A percentile compares a stretch with the other conserved stretches of the same genome.
phyloP scores from a whole-genome alignment of 2,888 invertebrate species.

The Andrena camellia region DNA sequence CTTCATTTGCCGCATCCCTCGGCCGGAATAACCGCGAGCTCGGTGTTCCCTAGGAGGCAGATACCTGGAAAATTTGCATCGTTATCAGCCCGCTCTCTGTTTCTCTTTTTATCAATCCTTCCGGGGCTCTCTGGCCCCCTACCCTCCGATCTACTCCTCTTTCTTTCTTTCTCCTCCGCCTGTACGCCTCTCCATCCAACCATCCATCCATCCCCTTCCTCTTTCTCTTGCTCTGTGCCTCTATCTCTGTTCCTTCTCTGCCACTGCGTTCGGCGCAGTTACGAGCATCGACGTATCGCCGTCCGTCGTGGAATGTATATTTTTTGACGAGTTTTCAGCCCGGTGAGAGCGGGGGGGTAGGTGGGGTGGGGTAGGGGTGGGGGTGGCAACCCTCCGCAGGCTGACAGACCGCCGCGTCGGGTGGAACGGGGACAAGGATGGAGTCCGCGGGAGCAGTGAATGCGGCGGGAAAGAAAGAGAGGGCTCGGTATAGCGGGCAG shows the following conservation, averaged over 20 bases:
- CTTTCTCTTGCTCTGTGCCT: background rate
- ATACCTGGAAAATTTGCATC: conserved; percentile 65
- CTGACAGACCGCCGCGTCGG: conserved; percentile 62
- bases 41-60: conserved; percentile 42
- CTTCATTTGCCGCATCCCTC: conserved; percentile 37
- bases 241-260: conserved; percentile 10
- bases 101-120: conserved; percentile 45
- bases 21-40: conserved; percentile 50
- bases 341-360: background rate
- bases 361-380: conserved; percentile 4
- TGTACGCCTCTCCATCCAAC: background rate
- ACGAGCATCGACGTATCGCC: conserved; percentile 66
- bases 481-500: conserved; percentile 57
- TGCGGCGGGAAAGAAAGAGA: conserved; percentile 76
- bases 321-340: conserved; percentile 74
- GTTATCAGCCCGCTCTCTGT: conserved; percentile 52
- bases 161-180: background rate
- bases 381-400: conserved; percentile 60
- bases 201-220: background rate
- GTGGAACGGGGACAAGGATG: conserved; percentile 67
- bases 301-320: conserved; percentile 69
- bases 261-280: conserved; percentile 35
- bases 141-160: background rate
- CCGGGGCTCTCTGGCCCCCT: background rate
- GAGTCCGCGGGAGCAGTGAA: conserved; percentile 72